Evolutionary conservation across 2,888 invertebrate species (phyloP), one percentile per base, ranked within the genome.

Genomic region (Synanthedon myopaeformis): DNA sequence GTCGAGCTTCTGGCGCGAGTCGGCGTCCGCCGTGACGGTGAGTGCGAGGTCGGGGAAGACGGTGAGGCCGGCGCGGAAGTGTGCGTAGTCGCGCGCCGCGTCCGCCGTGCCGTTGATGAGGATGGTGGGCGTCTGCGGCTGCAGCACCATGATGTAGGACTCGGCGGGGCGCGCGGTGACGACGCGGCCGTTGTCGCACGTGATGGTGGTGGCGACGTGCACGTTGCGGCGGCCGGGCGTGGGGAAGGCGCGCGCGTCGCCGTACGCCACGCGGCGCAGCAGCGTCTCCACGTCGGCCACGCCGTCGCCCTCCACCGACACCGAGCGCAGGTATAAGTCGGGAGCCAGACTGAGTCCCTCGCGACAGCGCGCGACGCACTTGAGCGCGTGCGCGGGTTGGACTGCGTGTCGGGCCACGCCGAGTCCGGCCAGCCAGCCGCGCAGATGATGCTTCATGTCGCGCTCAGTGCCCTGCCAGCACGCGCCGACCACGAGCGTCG

Each of bases 401-500:
- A 91, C 92, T 52, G 90, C 91, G n/a, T 92, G 94, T 54, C 91
- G 90, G 58, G 95, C 82, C 52, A 96, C 90, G 41, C 94, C 94
- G 58, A 97, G 89, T 0, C 96, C 96, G 12, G 96, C 95, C 74
- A 97, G 88, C 80, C 95, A 95, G n/a, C 97, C 97, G 60, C 84
- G 92, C 83, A 96, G 92, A 79, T 94, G 93, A 79, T 98, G 98
- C 70, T 94, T 94, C 90, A 97, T 94, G 72, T 94, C 93, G 76
- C 93, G 93, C 66, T 96, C 96, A 0, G 96, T 94, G 92, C 93
- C 95, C 84, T 98, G 98, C 96, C 97, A 99, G 88, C 99, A 99
- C 28, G 98, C 99, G 1, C 99, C 99, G 0, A 99, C 93, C 0
- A 95, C 94, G 49, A 99, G 87, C 5, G 96, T 97, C 8, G 98